phyloP scores from a whole-genome alignment of 2,888 invertebrate genomes.

The Cepaea hortensis region DNA sequence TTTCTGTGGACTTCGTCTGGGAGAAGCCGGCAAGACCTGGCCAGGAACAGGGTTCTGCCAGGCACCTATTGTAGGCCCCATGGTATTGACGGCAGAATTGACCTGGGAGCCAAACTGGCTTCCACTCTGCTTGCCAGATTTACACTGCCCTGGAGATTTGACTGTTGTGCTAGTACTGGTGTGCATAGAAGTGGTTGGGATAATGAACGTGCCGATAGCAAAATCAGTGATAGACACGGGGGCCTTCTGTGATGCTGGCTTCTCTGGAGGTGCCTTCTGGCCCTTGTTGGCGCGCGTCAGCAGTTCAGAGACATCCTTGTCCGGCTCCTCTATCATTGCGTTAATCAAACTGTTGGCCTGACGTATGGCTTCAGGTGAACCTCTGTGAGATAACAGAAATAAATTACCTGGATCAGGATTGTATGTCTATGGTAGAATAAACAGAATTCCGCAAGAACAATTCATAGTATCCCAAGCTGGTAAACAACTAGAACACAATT shows the following conservation, averaged over 20 bases:
- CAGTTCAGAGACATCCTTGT: slow-evolving; percentile 77
- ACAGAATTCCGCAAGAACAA: too few species aligned
- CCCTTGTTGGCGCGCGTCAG: slow-evolving; percentile 44
- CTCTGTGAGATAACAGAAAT: slow-evolving; percentile 79
- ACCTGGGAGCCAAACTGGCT: slow-evolving; percentile 13
- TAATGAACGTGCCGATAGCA: slow-evolving; percentile 55
- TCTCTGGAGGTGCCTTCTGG: slow-evolving; percentile 47
- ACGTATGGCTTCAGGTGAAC: slow-evolving; percentile 92
- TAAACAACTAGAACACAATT: too few species aligned
- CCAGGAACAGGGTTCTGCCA: slow-evolving; percentile 55
- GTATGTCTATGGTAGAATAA: too few species aligned
- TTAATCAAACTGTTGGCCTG: slow-evolving; percentile 94
- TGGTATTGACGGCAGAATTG: slow-evolving; percentile 47
- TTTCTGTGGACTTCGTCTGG: slow-evolving; percentile 58
- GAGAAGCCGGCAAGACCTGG: slow-evolving; percentile 56
- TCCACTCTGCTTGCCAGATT: slow-evolving; percentile 40
- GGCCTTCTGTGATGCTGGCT: slow-evolving; percentile 41
- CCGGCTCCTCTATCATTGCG: slow-evolving; percentile 95
- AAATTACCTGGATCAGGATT: not conserved
- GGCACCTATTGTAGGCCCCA: slow-evolving; percentile 41
- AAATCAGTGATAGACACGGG: slow-evolving; percentile 51
- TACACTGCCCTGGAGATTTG: slow-evolving; percentile 41
- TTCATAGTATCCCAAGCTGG: too few species aligned
- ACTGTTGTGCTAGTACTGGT: slow-evolving; percentile 42
- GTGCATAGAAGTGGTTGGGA: slow-evolving; percentile 48